phyloP scores from a whole-genome alignment of 2,888 invertebrate species.

The Panorpa germanica region DNA sequence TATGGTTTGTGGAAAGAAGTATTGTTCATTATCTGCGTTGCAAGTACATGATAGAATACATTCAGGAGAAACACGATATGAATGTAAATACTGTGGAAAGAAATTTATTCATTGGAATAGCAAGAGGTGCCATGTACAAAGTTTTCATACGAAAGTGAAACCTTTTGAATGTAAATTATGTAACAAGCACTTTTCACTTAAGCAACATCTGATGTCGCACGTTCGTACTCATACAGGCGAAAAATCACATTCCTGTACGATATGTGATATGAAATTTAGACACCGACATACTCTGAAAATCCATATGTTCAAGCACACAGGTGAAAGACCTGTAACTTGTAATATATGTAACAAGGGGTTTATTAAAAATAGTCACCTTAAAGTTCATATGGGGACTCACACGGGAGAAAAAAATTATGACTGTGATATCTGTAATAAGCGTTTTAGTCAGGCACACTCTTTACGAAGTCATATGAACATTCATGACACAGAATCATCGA shows the following conservation, averaged over 20 bases:
- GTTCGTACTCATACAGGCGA: constrained; percentile 10
- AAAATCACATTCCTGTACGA: constrained; percentile 7
- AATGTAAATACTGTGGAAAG: constrained; percentile 9
- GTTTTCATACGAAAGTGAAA: constrained; percentile 9
- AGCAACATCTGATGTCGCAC: constrained; percentile 9
- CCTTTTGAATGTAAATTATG: constrained; percentile 9
- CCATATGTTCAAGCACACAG: constrained; percentile 10
- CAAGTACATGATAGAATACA: constrained; percentile 9
- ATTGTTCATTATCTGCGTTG: no score
- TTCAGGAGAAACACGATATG: constrained; percentile 8
- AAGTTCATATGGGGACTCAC: constrained; percentile 9
- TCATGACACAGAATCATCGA: no score
- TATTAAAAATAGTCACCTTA: constrained; percentile 8
- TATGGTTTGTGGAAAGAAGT: no score
- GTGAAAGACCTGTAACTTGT: constrained; percentile 10
- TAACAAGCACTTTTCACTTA: constrained; percentile 7
- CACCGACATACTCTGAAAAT: constrained; percentile 8
- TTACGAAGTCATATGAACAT: constrained; percentile 10
- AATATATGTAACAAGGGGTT: constrained; percentile 9
- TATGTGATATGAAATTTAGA: constrained; percentile 10
- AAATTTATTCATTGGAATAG: constrained; percentile 11
- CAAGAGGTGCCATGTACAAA: constrained; percentile 9
- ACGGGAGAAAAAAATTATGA: constrained; percentile 10
- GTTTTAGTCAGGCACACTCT: constrained; percentile 9
- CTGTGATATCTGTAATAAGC: constrained; percentile 9